A percentile compares a stretch with the other conserved stretches of the same genome.
Conservation (phyloP, 2,797 vertebrate genomes). For the Limosa lapponica region DNA sequence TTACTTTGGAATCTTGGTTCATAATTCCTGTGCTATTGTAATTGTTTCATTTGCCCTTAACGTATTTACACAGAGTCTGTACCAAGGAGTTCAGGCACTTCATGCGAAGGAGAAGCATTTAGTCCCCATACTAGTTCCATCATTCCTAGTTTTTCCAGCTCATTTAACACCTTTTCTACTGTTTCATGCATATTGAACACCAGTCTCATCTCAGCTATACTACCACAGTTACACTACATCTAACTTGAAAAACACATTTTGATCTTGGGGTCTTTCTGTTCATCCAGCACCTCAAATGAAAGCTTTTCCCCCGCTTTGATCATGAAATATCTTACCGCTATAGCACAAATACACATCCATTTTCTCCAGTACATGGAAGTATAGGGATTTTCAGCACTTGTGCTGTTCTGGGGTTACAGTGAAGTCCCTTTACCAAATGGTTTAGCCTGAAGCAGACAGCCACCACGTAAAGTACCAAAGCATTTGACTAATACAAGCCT, state of each 20-base stretch:
- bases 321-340: background rate
- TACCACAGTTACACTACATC: conserved; percentile 14
- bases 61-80: background rate
- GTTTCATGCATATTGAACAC: conserved; percentile 31
- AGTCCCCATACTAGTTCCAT: background rate
- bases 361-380: background rate
- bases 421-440: background rate
- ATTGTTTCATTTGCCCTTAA: background rate
- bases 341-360: background rate
- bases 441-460: background rate
- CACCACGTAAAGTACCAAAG: background rate
- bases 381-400: conserved; percentile 32
- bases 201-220: conserved; percentile 14
- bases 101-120: conserved; percentile 6
- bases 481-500: conserved; percentile 1
- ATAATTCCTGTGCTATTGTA: background rate
- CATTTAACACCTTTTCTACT: conserved; percentile 31
- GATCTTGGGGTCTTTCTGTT: background rate
- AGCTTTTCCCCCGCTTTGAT: background rate
- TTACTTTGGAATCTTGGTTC: background rate
- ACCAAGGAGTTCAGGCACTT: conserved; percentile 7
- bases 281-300: background rate
- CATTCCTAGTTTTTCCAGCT: conserved; percentile 33
- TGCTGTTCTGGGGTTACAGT: background rate
- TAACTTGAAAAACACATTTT: conserved; percentile 37